phyloP scores from a whole-genome alignment of 2,888 invertebrate genomes.

The Myathropa florea region DNA sequence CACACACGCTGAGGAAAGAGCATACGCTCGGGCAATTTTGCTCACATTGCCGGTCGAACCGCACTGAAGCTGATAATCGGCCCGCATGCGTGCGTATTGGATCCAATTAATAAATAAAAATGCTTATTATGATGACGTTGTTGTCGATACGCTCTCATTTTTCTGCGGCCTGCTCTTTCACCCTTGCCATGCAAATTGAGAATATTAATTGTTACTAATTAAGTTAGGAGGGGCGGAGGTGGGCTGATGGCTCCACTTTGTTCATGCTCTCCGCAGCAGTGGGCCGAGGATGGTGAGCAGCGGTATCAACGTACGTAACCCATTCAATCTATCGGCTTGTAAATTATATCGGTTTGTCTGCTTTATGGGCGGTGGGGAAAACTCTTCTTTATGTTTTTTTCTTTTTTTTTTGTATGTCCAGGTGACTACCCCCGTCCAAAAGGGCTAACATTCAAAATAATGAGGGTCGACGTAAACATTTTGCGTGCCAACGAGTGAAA shows the following conservation, averaged over 20 bases:
- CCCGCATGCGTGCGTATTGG: neutral
- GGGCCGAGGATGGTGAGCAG: neutral
- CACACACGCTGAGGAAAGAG: too few relatives aligned
- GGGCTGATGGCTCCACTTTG: too few relatives aligned
- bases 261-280: too few relatives aligned
- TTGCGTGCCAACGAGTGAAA: slow-evolving; percentile 58
- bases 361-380: neutral
- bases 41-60: too few relatives aligned
- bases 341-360: slow-evolving; percentile 32
- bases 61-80: neutral
- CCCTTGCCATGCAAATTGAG: slow-evolving; percentile 64
- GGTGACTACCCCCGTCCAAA: neutral
- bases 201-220: slow-evolving; percentile 73
- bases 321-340: slow-evolving; percentile 32
- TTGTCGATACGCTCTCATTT: neutral
- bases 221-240: slow-evolving; percentile 37
- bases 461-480: slow-evolving; percentile 65
- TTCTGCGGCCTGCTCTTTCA: slow-evolving; percentile 6
- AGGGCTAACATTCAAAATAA: slow-evolving; percentile 55
- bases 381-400: neutral
- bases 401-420: neutral
- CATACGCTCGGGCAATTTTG: slow-evolving; percentile 18
- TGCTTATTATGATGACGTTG: slow-evolving; percentile 20
- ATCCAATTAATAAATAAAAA: slow-evolving; percentile 59
- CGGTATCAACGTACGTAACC: slow-evolving; percentile 23